Evolutionary conservation across 2,888 invertebrate genomes (phyloP).

Genomic region (Phalera bucephala): DNA sequence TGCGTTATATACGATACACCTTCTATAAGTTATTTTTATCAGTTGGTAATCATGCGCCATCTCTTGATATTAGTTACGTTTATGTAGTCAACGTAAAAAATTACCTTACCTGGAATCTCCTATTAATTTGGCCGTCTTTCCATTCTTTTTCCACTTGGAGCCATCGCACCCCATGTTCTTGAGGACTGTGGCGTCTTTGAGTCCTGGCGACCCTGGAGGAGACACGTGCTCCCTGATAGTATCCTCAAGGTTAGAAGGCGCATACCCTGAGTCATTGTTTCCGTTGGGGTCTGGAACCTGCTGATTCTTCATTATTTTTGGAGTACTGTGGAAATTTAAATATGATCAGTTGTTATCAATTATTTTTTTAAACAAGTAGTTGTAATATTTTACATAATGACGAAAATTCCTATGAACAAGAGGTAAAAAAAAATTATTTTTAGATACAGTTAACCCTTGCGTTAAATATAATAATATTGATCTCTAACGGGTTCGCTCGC

Average conservation of each 20-base stretch:
- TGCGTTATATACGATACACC: too few species aligned
- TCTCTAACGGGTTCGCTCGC: too few species aligned
- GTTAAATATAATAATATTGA: too few species aligned
- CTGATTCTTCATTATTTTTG: conserved; percentile 65
- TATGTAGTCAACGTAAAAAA: too few species aligned
- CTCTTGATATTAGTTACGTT: too few species aligned
- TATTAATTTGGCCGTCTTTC: conserved; percentile 52
- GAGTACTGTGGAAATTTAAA: conserved; percentile 43
- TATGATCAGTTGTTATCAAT: neutral
- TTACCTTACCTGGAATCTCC: conserved; percentile 57
- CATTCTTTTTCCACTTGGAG: conserved; percentile 69
- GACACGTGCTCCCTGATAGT: conserved; percentile 82
- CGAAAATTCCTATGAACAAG: too few species aligned
- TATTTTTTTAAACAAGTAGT: neutral
- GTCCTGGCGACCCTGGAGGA: conserved; percentile 76
- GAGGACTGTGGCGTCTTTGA: conserved; percentile 66
- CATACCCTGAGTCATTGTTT: conserved; percentile 93
- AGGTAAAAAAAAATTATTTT: too few species aligned
- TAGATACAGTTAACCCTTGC: too few species aligned
- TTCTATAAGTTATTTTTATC: too few species aligned
- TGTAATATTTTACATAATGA: neutral
- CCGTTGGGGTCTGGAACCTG: conserved; percentile 88
- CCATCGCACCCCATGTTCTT: conserved; percentile 62
- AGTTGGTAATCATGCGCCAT: too few species aligned
- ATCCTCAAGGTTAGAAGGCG: conserved; percentile 84